Base-by-base conservation (phyloP, 2,797 vertebrate genomes). In the Channallabes apus region DNA sequence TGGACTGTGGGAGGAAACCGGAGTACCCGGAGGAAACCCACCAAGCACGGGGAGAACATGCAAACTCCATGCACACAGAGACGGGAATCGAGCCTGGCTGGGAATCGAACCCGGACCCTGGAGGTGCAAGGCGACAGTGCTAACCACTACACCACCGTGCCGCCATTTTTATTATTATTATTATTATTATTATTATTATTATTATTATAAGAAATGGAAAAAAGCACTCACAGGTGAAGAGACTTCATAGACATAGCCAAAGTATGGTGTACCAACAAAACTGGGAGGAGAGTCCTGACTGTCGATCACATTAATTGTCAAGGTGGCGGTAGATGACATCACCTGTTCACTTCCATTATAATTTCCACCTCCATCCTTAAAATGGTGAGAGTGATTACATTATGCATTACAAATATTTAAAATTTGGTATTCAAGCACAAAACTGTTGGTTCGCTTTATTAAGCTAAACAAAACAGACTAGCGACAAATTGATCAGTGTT, bases 221-320 rank as follows among this genome's bases (percentile, higher is more conserved):
- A 27, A 0, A 58, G 54, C 69, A 96, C 97, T 96, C 91, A 99
- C 98, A 20, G 95, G 94, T 3, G 92, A 85, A 0, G 97, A 97
- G 84, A 98, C 94, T 91, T 99, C 98, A 56, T 99, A 99, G 85
- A 99, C 95, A 0, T 96, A 98, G 88, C 96, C 98, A 54, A 98
- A 98, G 90, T 99, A 99, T 0, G 98, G 98, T 0, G 92, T 96
- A 80, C 97, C 97, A 0, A 97, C 92, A 89, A 99, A 99, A 90
- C 92, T 86, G 2, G 98, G 98, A 0, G 96, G 94, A 0, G 93
- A 97, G 92, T 99, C 98, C 92, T 99, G 98, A 65, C 94, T 92
- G 20, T 99, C 98, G 20, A 96, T 94, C 83, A 99, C 97, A 0
- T 97, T 97, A 92, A 99, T 92, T 0, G 98, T 99, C 91, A 99